Evolutionary conservation across 1,140 invertebrate genomes (phyloP).

Genomic region (Atta colombica): DNA sequence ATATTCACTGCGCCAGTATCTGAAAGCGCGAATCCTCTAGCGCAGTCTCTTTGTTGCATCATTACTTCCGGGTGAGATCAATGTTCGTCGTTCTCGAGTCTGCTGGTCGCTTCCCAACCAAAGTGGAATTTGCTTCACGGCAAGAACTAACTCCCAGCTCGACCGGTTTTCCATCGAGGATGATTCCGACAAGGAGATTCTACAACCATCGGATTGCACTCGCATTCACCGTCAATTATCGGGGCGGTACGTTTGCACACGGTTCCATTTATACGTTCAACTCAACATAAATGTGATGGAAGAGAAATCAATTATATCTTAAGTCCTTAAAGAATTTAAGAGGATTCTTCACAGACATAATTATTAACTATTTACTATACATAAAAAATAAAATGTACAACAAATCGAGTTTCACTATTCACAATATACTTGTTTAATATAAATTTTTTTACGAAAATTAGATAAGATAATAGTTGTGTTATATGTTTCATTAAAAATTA

Average conservation of each 20-base stretch:
- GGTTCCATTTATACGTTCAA: not conserved
- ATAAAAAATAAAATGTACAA: not conserved
- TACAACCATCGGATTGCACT: slow-evolving; percentile 37
- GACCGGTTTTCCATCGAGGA: slow-evolving; percentile 58
- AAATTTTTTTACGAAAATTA: slow-evolving; percentile 3
- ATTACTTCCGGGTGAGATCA: slow-evolving; percentile 64
- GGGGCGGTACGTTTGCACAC: slow-evolving; percentile 1
- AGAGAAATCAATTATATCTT: slow-evolving; percentile 3
- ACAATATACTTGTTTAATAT: not conserved
- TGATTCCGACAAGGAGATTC: slow-evolving; percentile 49
- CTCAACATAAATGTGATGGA: not conserved
- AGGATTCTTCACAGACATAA: not conserved
- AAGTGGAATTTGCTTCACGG: slow-evolving; percentile 42
- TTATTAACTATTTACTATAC: no score
- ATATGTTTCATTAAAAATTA: slow-evolving; percentile 36
- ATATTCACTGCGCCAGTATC: slow-evolving; percentile 46
- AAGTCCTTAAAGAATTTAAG: not conserved
- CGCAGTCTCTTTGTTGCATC: slow-evolving; percentile 53
- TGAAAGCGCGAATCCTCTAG: slow-evolving; percentile 42
- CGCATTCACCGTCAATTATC: slow-evolving; percentile 27
- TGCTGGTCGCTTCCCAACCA: slow-evolving; percentile 31
- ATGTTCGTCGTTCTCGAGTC: slow-evolving; percentile 43
- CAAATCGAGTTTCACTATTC: not conserved
- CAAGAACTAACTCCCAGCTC: slow-evolving; percentile 46
- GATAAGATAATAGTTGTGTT: not conserved